Percentiles rank a stretch among this genome's conserved stretches.
These are phyloP conservation scores for Hybognathus amarus DNA, from an alignment of 2,797 vertebrate species.

Conservation along the genomic window DNA sequence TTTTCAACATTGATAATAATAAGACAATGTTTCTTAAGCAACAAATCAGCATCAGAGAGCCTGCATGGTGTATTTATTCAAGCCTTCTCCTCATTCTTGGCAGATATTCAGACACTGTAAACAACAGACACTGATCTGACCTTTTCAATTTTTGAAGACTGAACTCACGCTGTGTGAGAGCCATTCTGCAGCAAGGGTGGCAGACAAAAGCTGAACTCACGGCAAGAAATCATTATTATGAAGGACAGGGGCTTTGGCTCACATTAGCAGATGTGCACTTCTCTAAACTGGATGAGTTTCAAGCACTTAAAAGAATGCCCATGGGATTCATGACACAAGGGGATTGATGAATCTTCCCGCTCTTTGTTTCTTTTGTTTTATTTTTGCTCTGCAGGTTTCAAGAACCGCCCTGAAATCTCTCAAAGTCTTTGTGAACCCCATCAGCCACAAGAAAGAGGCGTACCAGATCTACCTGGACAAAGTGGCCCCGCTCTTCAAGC, in stretches of 20 bases:
- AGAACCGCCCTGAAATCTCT: conserved; percentile 84
- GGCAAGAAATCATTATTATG: conserved; percentile 49
- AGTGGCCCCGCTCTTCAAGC: conserved; percentile 91
- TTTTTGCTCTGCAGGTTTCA: conserved; percentile 74
- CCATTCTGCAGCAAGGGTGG: conserved; percentile 54
- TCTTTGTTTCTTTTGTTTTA: conserved; percentile 29
- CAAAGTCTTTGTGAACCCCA: conserved; percentile 93
- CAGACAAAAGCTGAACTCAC: conserved; percentile 50
- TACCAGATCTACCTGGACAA: conserved; percentile 85
- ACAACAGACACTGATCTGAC: conserved; percentile 58
- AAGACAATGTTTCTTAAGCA: background rate
- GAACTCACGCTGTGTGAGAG: conserved; percentile 51
- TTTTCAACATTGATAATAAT: background rate
- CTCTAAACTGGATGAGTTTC: conserved; percentile 48
- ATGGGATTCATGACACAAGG: conserved; percentile 40
- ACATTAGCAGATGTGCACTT: conserved; percentile 58
- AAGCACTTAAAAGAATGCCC: conserved; percentile 54
- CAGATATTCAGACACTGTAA: conserved; percentile 56
- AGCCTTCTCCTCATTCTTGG: conserved; percentile 53
- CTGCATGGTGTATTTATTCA: conserved; percentile 49
- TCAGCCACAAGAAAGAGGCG: conserved; percentile 91
- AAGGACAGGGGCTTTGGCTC: conserved; percentile 28
- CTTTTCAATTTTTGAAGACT: conserved; percentile 55
- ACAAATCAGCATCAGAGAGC: background rate
- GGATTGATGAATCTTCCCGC: conserved; percentile 32